Evolutionary conservation across 1,140 invertebrate genomes (phyloP).

Genomic region (Chionoecetes opilio): DNA sequence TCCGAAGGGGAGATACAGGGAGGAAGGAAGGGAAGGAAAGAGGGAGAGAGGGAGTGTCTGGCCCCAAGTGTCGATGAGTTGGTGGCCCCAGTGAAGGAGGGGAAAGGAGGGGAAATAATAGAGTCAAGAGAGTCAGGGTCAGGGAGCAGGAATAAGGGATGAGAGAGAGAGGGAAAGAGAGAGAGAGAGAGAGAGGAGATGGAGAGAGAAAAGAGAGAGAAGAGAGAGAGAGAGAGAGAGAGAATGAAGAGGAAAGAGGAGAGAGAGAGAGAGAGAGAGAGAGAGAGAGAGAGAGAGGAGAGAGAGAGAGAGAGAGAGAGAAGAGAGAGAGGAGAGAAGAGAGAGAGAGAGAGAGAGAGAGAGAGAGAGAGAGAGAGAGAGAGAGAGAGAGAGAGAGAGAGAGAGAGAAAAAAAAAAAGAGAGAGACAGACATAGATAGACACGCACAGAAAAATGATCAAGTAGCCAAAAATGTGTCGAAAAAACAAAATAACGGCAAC

Average conservation of each 20-base stretch:
- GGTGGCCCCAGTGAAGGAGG: background rate
- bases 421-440: no score
- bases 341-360: background rate
- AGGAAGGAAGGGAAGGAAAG: background rate
- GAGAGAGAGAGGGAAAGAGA: background rate
- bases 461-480: no score
- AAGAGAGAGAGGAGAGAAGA: background rate
- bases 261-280: no score
- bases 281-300: constrained; percentile 28
- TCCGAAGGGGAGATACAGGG: background rate
- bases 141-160: background rate
- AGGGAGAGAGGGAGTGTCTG: background rate
- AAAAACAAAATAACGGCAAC: no score
- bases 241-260: background rate
- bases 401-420: background rate
- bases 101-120: background rate
- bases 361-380: constrained; percentile 6
- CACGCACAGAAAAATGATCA: no score
- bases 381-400: constrained; percentile 18
- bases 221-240: background rate
- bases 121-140: background rate
- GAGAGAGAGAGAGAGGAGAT: no score
- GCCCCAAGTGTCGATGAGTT: background rate
- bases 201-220: background rate
- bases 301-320: background rate